Conservation (phyloP, 2,113 vertebrate species). For the Phainopepla nitens region DNA sequence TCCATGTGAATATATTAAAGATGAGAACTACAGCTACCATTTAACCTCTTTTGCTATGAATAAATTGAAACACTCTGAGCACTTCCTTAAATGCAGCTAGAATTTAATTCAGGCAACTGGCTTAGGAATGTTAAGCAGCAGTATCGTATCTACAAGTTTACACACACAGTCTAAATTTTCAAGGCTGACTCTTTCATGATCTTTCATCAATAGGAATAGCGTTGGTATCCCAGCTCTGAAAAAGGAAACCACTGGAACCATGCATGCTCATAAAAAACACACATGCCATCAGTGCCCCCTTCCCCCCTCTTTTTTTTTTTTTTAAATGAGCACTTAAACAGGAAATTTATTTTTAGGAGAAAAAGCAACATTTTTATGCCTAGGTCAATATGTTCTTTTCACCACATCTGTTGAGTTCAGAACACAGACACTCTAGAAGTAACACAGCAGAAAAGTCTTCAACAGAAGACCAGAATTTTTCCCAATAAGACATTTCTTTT, state of each 20-base stretch:
- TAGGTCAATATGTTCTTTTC: accelerated
- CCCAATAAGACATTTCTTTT: not conserved
- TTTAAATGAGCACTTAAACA: accelerated
- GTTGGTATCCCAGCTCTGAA: not conserved
- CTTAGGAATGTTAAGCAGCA: not conserved
- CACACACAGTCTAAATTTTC: not conserved
- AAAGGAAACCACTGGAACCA: not conserved
- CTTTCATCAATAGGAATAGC: not conserved
- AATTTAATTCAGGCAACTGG: not conserved
- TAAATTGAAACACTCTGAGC: not conserved
- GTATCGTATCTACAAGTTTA: not conserved
- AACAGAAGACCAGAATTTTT: not conserved
- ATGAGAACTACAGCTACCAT: not conserved
- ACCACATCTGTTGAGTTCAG: not conserved
- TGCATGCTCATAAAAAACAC: not conserved
- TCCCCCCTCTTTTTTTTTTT: not conserved
- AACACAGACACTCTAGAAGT: not conserved
- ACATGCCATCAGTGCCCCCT: accelerated
- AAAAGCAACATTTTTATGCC: not conserved
- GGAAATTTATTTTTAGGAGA: not conserved
- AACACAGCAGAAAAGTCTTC: not conserved
- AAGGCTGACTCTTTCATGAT: not conserved
- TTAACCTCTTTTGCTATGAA: not conserved
- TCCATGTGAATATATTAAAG: not conserved
- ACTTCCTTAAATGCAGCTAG: not conserved